Evolutionary conservation across 2,888 invertebrate species (phyloP).

Genomic region (Odontothrips loti): DNA sequence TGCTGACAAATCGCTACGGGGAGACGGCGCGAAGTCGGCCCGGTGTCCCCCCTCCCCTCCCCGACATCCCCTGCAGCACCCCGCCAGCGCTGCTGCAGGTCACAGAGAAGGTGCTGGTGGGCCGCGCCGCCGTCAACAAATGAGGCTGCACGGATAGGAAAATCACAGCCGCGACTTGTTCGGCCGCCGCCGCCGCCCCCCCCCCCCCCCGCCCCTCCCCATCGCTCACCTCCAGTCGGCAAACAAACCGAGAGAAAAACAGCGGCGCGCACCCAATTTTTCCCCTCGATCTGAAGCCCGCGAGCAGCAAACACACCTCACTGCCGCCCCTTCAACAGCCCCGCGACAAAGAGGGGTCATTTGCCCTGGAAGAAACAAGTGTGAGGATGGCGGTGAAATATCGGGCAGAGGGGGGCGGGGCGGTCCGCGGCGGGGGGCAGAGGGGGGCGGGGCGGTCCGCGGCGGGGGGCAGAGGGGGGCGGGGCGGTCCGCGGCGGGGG

Average conservation of each 20-base stretch:
- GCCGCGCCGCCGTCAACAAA: background rate
- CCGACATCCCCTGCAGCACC: background rate
- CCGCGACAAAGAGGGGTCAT: no score
- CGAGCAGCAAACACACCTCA: no score
- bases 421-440: background rate
- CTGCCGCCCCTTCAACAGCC: no score
- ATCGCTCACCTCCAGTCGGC: background rate
- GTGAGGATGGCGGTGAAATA: background rate
- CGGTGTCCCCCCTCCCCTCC: background rate
- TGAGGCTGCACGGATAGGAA: conserved; percentile 1
- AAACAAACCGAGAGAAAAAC: no score
- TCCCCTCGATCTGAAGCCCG: no score
- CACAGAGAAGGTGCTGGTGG: background rate
- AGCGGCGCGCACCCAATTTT: no score
- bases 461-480: background rate
- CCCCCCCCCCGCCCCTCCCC: no score
- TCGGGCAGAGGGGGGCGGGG: background rate
- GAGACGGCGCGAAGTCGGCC: background rate
- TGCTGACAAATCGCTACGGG: conserved; percentile 21
- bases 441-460: background rate
- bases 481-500: background rate
- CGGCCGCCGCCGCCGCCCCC: no score
- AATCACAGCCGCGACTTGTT: background rate
- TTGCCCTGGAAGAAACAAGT: no score
- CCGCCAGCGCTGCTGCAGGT: background rate